Evolutionary conservation across 2,797 vertebrate genomes (phyloP).

Genomic region (Schizothorax lantsangensis): DNA sequence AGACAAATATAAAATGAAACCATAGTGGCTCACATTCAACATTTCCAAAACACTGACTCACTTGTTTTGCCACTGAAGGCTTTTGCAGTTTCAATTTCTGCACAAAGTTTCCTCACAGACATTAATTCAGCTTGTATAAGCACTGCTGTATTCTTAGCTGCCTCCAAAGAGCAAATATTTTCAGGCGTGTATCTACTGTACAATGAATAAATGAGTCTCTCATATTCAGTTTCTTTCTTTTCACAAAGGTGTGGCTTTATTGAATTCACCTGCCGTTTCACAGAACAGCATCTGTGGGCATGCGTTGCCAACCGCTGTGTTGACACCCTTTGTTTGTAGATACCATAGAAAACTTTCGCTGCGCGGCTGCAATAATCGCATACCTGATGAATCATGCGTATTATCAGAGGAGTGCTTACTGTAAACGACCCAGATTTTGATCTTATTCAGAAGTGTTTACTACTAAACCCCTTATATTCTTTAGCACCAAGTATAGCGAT

Average conservation of each 20-base stretch:
- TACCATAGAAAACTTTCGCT: slow-evolving; percentile 55
- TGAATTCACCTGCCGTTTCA: slow-evolving; percentile 11
- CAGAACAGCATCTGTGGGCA: slow-evolving; percentile 15
- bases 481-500: slow-evolving; percentile 9
- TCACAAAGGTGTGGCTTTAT: slow-evolving; percentile 32
- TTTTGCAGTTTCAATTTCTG: background rate
- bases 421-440: slow-evolving; percentile 36
- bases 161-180: slow-evolving; percentile 35
- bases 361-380: slow-evolving; percentile 11
- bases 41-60: slow-evolving; percentile 12
- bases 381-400: slow-evolving; percentile 26
- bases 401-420: slow-evolving; percentile 42
- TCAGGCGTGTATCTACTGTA: background rate
- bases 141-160: background rate
- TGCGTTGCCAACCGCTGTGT: slow-evolving; percentile 58
- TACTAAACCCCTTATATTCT: slow-evolving; percentile 28
- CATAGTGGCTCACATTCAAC: background rate
- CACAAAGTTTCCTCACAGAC: background rate
- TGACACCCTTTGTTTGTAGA: slow-evolving; percentile 62
- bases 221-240: slow-evolving; percentile 29
- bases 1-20: background rate
- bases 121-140: background rate
- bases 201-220: slow-evolving; percentile 23
- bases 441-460: slow-evolving; percentile 43
- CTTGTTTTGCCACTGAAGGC: slow-evolving; percentile 17